Conservation (phyloP, 2,797 vertebrate genomes). For the Geotrypetes seraphini region DNA sequence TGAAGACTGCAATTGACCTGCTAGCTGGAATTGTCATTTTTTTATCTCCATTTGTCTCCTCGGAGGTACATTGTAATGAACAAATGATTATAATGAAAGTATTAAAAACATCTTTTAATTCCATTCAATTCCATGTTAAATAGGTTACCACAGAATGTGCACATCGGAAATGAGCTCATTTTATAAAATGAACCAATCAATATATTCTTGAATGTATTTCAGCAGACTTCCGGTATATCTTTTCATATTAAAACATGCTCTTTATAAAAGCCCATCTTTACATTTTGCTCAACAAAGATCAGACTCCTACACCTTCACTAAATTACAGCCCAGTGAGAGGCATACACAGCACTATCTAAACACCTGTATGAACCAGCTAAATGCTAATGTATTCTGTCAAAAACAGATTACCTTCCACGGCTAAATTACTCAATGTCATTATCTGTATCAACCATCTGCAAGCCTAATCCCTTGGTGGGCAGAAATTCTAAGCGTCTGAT, state of each 20-base stretch:
- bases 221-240: neutral
- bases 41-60: constrained; percentile 3
- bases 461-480: constrained; percentile 41
- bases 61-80: neutral
- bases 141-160: neutral
- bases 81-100: constrained; percentile 2
- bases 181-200: neutral
- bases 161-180: neutral
- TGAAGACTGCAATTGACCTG: too few species aligned
- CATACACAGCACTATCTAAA: constrained; percentile 5
- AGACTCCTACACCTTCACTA: neutral
- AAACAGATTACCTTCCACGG: constrained; percentile 51
- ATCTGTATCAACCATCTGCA: constrained; percentile 47
- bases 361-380: constrained; percentile 39
- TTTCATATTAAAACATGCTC: neutral
- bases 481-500: constrained; percentile 31
- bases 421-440: constrained; percentile 51
- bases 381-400: constrained; percentile 52
- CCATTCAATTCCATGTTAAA: neutral
- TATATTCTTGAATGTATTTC: neutral
- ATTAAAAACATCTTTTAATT: neutral
- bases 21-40: neutral
- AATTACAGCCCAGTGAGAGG: constrained; percentile 3
- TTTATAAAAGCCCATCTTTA: rapidly evolving
- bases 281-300: constrained; percentile 1